phyloP scores from a whole-genome alignment of 2,797 vertebrate genomes.

The Cyclura pinguis region DNA sequence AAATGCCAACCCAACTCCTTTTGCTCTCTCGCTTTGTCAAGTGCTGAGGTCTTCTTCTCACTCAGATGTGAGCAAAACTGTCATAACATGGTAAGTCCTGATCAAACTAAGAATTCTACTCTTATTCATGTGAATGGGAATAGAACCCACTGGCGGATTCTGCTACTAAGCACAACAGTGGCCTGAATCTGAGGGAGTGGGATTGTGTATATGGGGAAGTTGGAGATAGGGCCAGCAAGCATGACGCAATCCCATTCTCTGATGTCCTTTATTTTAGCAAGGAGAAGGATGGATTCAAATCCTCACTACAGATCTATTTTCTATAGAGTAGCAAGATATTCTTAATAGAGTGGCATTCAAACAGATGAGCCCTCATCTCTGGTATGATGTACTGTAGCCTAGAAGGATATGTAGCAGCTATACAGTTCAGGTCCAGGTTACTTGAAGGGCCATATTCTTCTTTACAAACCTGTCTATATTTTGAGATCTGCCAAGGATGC shows the following conservation, averaged over 20 bases:
- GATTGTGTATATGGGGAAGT: background rate
- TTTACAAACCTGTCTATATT: too few species aligned
- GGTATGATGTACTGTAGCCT: background rate
- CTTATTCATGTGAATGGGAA: background rate
- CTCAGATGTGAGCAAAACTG: too few species aligned
- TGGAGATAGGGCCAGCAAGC: background rate
- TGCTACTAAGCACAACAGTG: background rate
- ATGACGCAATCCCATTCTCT: background rate
- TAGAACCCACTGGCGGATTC: background rate
- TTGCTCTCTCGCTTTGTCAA: background rate
- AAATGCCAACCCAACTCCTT: background rate
- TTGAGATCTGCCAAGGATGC: too few species aligned
- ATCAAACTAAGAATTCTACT: too few species aligned
- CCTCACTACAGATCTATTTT: background rate
- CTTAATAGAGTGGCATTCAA: background rate
- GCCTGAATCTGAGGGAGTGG: background rate
- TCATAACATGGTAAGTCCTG: too few species aligned
- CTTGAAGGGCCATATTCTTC: too few species aligned
- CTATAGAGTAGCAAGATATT: background rate
- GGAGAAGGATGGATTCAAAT: background rate
- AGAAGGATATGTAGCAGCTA: background rate
- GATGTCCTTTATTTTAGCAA: background rate
- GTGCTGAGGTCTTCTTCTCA: background rate
- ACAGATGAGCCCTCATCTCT: background rate
- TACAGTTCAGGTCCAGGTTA: too few species aligned